phyloP scores from a whole-genome alignment of 2,113 vertebrate species.

The Lycocorax pyrrhopterus region DNA sequence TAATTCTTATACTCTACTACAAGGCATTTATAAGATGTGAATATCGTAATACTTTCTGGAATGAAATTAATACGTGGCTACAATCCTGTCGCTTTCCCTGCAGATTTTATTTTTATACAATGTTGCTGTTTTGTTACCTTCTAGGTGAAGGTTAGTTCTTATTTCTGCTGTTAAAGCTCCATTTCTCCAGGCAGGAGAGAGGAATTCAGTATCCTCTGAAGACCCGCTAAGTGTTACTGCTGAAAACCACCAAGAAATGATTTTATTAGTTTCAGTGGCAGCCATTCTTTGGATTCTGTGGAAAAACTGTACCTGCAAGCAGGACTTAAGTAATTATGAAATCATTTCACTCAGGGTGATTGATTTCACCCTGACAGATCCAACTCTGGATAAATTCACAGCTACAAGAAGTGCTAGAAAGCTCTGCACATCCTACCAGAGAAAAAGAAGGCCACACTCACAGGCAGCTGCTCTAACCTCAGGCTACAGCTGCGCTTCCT shows the following conservation, averaged over 20 bases:
- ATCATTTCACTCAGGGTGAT: not conserved
- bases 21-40: not conserved
- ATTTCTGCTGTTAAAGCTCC: conserved; percentile 14
- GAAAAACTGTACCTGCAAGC: not conserved
- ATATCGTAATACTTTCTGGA: not conserved
- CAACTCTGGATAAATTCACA: not conserved
- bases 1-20: not conserved
- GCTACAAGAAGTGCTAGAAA: not conserved
- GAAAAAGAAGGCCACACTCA: not conserved
- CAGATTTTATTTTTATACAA: not conserved
- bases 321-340: not conserved
- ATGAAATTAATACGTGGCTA: not conserved
- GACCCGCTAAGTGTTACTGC: not conserved
- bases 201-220: conserved; percentile 12
- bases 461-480: not conserved
- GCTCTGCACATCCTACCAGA: not conserved
- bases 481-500: not conserved
- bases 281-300: not conserved
- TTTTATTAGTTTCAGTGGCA: not conserved
- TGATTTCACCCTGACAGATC: not conserved
- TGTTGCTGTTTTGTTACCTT: not conserved
- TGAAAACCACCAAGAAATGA: conserved; percentile 11
- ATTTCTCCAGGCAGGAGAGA: not conserved
- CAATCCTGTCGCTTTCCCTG: not conserved
- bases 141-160: conserved; percentile 8